Base-by-base conservation (phyloP, 2,888 invertebrate species). In the Habroteleia sp. region DNA sequence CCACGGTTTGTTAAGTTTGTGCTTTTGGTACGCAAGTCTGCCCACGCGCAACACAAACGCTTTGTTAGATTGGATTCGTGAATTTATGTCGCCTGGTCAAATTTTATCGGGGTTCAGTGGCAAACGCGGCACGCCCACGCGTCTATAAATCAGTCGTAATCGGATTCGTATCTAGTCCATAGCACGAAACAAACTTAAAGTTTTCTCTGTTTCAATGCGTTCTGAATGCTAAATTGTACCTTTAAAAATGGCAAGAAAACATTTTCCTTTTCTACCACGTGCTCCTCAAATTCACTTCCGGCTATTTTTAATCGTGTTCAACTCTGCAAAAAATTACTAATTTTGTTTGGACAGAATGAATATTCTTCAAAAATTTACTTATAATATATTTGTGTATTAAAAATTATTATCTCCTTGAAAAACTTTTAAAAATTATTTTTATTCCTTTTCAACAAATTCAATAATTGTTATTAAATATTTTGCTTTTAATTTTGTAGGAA, bases 71-170 rank as follows among this genome's bases (percentile, higher is more conserved):
- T 79, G 80, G 81, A 84, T 84, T 82, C 83, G 84, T 84, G 82
- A 83, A 88, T 88, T 88, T 88, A 88, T 87, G 83, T 86, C 82
- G 84, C 80, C 79, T 79, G 82, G 85, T 85, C 87, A 87, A 88
- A 88, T 88, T 88, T 88, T 87, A 88, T 88, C 88, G 85, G 84
- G 83, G 83, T 85, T 83, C 88, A 82, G 88, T 88, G 87, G 87
- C 87, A 87, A 88, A 86, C 85, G 84, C 79, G 81, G 79, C 76
- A 80, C 87, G 84, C 88, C 87, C 83, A 87, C 87, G 83, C 84
- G 50, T 66, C 80, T 77, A 81, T 88, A 87, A 87, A 88, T 88
- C 87, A 87, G 83, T 50, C 73, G 77, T 77, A 77, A 78, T 77
- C 78, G 78, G 77, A 78, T 77, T 80, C 77, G 79, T 78, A 82